Conservation (phyloP, 2,113 vertebrate genomes). For the Halcyon senegalensis region DNA sequence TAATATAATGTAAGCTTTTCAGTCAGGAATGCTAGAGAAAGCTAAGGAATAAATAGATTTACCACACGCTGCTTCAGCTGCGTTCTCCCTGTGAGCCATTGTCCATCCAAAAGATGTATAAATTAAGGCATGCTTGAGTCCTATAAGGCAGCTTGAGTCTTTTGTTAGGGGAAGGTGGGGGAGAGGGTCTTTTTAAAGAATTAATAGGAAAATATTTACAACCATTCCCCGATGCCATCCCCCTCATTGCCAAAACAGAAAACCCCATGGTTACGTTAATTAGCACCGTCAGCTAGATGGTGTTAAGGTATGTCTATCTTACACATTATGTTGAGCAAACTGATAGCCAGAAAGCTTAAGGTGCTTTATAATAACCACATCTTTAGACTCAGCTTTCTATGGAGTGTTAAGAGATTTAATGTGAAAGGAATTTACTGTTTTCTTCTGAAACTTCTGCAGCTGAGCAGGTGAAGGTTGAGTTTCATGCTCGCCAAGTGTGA, state of each 20-base stretch:
- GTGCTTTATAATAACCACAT: neutral
- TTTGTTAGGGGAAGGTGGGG: neutral
- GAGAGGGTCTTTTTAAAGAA: neutral
- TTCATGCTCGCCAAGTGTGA: neutral
- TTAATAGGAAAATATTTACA: constrained; percentile 14
- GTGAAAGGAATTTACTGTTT: neutral
- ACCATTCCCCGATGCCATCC: neutral
- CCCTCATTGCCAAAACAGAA: neutral
- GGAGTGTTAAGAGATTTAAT: neutral
- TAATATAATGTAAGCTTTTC: constrained; percentile 51
- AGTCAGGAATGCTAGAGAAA: constrained; percentile 25
- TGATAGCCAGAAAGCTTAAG: neutral
- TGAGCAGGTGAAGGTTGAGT: neutral
- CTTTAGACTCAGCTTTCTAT: neutral
- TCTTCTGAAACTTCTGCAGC: neutral
- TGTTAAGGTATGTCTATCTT: neutral
- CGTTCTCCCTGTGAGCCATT: neutral
- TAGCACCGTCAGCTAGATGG: neutral
- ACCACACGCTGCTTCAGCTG: constrained; percentile 47
- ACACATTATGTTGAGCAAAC: neutral
- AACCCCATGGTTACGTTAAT: neutral
- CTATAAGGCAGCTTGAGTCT: neutral
- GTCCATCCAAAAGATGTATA: constrained; percentile 1
- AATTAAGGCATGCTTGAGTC: constrained; percentile 33
- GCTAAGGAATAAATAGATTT: constrained; percentile 44